Conservation (phyloP, 2,113 vertebrate genomes). For the Carettochelys insculpta region DNA sequence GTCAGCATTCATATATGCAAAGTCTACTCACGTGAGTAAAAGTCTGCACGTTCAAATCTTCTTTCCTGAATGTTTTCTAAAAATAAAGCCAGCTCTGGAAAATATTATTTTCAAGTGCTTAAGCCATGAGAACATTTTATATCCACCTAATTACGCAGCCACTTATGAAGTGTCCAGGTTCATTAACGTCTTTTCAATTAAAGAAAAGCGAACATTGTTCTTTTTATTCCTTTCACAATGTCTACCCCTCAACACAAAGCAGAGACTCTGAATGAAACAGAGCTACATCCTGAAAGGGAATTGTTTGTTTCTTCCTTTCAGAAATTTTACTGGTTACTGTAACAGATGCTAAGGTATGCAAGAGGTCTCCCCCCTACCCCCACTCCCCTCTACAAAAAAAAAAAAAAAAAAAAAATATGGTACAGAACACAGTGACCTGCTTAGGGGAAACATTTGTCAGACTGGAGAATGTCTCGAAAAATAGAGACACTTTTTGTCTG, state of each 20-base stretch:
- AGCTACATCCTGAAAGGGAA: background rate
- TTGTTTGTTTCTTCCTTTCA: constrained; percentile 2
- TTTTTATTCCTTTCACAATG: background rate
- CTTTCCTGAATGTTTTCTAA: background rate
- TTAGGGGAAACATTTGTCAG: constrained; percentile 24
- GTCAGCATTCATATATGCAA: background rate
- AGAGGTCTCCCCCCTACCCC: background rate
- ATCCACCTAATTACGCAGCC: background rate
- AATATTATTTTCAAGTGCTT: background rate
- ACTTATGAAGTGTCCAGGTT: background rate
- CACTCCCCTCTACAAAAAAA: no score
- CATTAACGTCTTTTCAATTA: background rate
- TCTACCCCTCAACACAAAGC: background rate
- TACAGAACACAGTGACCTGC: background rate
- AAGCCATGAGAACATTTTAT: background rate
- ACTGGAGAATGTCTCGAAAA: constrained; percentile 15
- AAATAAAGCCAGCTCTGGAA: background rate
- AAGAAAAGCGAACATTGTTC: background rate
- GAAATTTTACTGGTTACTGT: background rate
- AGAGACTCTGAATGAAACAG: background rate
- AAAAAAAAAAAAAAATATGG: background rate
- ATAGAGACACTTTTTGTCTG: constrained; percentile 6
- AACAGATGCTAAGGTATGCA: background rate
- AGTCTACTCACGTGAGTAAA: background rate
- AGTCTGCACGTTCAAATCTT: background rate